phyloP scores from a whole-genome alignment of 2,113 vertebrate genomes.

The Indicator maculatus region DNA sequence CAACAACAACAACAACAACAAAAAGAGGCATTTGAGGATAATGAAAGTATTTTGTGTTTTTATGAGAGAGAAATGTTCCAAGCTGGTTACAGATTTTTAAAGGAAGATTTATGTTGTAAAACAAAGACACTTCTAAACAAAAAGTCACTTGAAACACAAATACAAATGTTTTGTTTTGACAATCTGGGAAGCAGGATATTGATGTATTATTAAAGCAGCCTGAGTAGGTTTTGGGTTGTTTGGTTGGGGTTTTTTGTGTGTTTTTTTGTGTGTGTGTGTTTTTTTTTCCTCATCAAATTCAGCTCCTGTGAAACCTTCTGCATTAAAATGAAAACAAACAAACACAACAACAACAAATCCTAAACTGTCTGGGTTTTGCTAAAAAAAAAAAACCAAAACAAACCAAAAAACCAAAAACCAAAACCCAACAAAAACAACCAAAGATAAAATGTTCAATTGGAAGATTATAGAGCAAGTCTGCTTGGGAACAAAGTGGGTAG shows the following conservation, averaged over 20 bases:
- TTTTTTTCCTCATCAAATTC: not conserved
- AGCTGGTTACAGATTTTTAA: not conserved
- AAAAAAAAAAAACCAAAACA: not conserved
- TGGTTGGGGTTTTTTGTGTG: too few relatives aligned
- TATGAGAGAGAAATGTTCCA: not conserved
- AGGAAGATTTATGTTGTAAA: constrained; percentile 19
- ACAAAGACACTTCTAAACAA: constrained; percentile 22
- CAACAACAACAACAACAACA: not conserved
- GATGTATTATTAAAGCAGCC: constrained; percentile 40
- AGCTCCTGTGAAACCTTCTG: not conserved
- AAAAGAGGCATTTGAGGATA: not conserved
- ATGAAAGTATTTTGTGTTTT: not conserved
- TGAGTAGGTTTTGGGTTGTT: too few relatives aligned
- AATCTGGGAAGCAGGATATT: constrained; percentile 5
- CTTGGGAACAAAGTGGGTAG: not conserved
- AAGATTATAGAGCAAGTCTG: not conserved
- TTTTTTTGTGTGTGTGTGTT: not conserved
- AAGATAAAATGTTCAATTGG: not conserved
- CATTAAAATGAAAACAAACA: not conserved
- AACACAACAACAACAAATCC: too few relatives aligned
- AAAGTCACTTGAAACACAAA: constrained; percentile 6
- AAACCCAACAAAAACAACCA: too few relatives aligned
- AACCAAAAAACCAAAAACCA: not conserved
- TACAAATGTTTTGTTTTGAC: constrained; percentile 35
- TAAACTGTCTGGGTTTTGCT: not conserved